Percentiles rank a stretch among this genome's conserved stretches.
Evolutionary conservation across 2,113 vertebrate species (phyloP).

Genomic region (Apeltes quadracus): DNA sequence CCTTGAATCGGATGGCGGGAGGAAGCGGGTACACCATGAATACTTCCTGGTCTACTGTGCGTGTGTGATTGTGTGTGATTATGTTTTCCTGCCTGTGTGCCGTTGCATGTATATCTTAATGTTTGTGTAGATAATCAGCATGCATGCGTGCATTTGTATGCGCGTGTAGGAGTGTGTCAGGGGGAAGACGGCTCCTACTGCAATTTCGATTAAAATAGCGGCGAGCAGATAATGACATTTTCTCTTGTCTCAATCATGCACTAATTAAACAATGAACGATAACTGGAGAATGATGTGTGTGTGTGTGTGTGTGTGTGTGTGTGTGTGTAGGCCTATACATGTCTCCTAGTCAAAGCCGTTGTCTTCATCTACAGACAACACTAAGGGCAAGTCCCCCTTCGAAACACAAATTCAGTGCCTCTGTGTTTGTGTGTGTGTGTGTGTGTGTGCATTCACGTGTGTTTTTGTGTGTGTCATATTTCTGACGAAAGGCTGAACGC

Average conservation of each 20-base stretch:
- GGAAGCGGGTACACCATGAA: slow-evolving; percentile 45
- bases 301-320: not conserved
- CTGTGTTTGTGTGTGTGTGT: not conserved
- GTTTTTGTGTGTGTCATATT: not conserved
- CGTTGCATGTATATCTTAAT: not conserved
- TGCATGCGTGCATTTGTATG: slow-evolving; percentile 10
- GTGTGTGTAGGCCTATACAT: not conserved
- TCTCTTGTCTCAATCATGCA: slow-evolving; percentile 35
- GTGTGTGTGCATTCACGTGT: not conserved
- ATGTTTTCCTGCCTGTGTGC: slow-evolving; percentile 3
- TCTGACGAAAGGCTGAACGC: not conserved
- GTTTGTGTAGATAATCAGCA: not conserved
- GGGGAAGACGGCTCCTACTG: slow-evolving; percentile 23
- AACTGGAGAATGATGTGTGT: slow-evolving; percentile 9
- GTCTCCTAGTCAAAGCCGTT: slow-evolving; percentile 1
- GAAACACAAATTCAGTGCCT: not conserved
- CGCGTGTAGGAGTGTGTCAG: slow-evolving; percentile 11
- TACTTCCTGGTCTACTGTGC: slow-evolving; percentile 19
- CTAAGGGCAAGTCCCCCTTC: not conserved
- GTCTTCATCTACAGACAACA: not conserved
- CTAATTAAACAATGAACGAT: slow-evolving; percentile 52
- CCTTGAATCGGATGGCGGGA: slow-evolving; percentile 37
- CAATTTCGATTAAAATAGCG: slow-evolving; percentile 47
- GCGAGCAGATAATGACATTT: slow-evolving; percentile 50
- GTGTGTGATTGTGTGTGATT: slow-evolving; percentile 37